phyloP scores from a whole-genome alignment of 2,113 vertebrate genomes.

The Hydrochoerus hydrochaeris region DNA sequence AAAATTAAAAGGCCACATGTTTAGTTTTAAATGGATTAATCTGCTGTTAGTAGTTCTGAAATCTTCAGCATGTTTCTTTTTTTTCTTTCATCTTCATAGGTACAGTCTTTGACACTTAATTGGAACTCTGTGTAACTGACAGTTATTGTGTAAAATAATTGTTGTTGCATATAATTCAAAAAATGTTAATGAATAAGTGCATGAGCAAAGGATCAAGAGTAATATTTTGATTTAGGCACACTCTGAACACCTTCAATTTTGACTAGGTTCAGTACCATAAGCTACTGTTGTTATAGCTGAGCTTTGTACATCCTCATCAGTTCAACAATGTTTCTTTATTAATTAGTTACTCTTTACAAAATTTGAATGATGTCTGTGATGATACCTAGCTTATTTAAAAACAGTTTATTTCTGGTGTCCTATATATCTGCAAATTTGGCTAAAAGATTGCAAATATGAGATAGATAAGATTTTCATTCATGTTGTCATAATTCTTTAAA shows the following conservation, averaged over 20 bases:
- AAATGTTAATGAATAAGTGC: neutral
- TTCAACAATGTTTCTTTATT: neutral
- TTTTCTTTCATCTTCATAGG: neutral
- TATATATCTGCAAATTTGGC: neutral
- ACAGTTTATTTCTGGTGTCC: slow-evolving; percentile 9
- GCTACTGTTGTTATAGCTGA: neutral
- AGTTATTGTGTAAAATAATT: neutral
- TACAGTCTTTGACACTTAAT: neutral
- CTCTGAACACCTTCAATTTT: neutral
- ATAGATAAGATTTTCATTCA: too few species aligned
- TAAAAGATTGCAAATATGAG: neutral
- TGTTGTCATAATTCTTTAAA: too few species aligned
- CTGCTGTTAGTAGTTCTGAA: neutral
- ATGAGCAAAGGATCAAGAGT: neutral
- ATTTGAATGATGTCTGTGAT: neutral
- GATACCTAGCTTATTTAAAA: neutral
- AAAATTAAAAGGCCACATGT: neutral
- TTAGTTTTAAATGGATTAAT: neutral
- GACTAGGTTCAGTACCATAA: neutral
- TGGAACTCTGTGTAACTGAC: neutral
- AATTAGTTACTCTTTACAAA: neutral
- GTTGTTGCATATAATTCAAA: neutral
- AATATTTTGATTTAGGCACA: neutral
- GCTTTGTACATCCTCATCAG: neutral
- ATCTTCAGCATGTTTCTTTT: neutral